Evolutionary conservation across 2,888 invertebrate genomes (phyloP), one percentile per base, ranked within the genome.

Genomic region (Drosophila prostipennis): DNA sequence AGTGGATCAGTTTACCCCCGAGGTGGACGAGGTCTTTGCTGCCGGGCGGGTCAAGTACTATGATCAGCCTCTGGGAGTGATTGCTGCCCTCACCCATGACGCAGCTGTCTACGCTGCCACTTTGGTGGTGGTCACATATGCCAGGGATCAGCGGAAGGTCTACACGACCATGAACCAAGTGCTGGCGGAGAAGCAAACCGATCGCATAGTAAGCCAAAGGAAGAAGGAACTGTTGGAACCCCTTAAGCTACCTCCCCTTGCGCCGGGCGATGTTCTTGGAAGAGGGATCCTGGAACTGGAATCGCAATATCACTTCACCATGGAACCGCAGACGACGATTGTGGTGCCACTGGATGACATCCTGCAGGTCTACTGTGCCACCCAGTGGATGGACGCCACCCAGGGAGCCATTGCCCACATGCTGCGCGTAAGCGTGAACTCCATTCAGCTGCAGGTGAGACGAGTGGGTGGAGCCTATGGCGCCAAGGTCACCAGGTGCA

Each of bases 401-500:
- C 95, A 95, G 84, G 86, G 92, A 6, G 93, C 93, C 2, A 91
- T 96, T 10, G 93, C 95, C 0, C 84, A 92, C n/a, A 91, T 93
- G 48, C 92, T 95, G 2, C 93, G 92, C 13, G 79, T 95, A 19
- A 93, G 93, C 6, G 92, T 93, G 45, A 95, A 95, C 87, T 93
- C 96, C 29, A 93, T 97, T n/a, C 94, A 96, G 68, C 91, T 97
- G 0, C 91, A 93, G 29, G 95, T 96, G 0, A 93, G 94, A 3
- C 94, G 97, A 23, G 76, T 97, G 1, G 98, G 98, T 1, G 98
- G 98, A 8, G 96, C 92, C 0, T 98, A 96, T 90, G 98, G 98
- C 0, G 94, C 93, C 0, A 98, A 98, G 59, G 94, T 96, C 51
- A 93, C 94, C 0, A 93, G 96, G 10, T 89, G 93, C 3, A 91